Percentiles rank a stretch among this genome's conserved stretches.
Conservation (phyloP, 2,113 vertebrate species). For the Megalops atlanticus region DNA sequence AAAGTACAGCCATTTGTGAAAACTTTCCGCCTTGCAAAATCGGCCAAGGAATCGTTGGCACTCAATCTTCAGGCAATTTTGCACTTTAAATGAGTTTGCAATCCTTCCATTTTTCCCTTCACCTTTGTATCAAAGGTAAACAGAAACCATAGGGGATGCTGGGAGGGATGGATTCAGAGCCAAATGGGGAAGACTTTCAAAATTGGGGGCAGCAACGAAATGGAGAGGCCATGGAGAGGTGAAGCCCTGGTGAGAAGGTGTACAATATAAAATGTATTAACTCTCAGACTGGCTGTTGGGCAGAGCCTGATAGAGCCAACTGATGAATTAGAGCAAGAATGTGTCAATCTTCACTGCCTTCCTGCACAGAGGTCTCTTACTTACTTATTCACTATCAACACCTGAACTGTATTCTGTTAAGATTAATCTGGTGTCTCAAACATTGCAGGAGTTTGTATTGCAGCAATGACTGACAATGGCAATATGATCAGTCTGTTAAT, state of each 20-base stretch:
- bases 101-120: not conserved
- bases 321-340: no score
- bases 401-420: no score
- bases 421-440: no score
- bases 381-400: no score
- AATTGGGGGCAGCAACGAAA: conserved; percentile 34
- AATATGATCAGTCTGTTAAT: no score
- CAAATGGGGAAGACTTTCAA: conserved; percentile 37
- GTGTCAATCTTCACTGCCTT: no score
- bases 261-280: conserved; percentile 42
- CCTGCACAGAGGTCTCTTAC: no score
- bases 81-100: conserved; percentile 11
- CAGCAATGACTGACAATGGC: no score
- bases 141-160: not conserved
- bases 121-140: not conserved
- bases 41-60: not conserved
- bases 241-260: conserved; percentile 30
- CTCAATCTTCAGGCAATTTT: not conserved
- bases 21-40: no score
- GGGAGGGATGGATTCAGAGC: conserved; percentile 36
- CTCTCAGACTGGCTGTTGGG: conserved; percentile 31
- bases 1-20: no score
- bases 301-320: not conserved
- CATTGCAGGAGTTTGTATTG: no score
- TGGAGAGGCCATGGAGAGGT: conserved; percentile 26